Conservation (phyloP, 2,888 invertebrate genomes). For the Drosophila eohydei region DNA sequence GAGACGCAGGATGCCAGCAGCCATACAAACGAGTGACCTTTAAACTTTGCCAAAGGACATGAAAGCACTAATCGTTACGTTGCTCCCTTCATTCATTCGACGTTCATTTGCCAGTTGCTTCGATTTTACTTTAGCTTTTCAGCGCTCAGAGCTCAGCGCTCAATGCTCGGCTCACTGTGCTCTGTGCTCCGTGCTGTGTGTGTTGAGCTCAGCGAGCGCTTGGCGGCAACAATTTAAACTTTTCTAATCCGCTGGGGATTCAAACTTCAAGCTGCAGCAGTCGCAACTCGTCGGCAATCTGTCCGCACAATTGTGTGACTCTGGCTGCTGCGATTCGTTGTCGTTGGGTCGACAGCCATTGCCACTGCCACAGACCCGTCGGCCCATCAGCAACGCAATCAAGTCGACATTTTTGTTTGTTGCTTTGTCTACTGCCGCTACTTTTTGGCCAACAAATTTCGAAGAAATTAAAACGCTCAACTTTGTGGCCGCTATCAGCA, state of each 20-base stretch:
- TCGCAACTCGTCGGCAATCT: constrained; percentile 70
- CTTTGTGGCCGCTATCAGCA: constrained; percentile 76
- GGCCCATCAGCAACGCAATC: constrained; percentile 75
- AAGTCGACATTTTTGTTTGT: constrained; percentile 80
- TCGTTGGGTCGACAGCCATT: background rate
- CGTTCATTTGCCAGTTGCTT: constrained; percentile 72
- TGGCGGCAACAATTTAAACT: constrained; percentile 80
- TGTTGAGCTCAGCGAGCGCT: constrained; percentile 43
- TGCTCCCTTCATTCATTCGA: constrained; percentile 74
- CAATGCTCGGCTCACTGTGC: constrained; percentile 1
- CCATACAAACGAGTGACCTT: constrained; percentile 77
- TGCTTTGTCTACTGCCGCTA: constrained; percentile 59
- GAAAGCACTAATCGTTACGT: constrained; percentile 82
- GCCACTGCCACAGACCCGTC: constrained; percentile 8
- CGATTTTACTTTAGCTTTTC: constrained; percentile 65
- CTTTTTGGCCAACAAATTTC: constrained; percentile 70
- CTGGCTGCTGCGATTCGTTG: constrained; percentile 10
- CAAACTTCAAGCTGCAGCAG: constrained; percentile 72
- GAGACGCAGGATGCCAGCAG: constrained; percentile 35
- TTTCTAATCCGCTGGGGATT: constrained; percentile 81
- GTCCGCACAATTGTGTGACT: constrained; percentile 70
- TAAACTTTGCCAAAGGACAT: constrained; percentile 82
- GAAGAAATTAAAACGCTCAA: constrained; percentile 78
- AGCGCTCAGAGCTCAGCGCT: constrained; percentile 7
- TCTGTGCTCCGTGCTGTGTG: constrained; percentile 1